Conservation (phyloP, 2,797 vertebrate species). For the Capromys pilorides region DNA sequence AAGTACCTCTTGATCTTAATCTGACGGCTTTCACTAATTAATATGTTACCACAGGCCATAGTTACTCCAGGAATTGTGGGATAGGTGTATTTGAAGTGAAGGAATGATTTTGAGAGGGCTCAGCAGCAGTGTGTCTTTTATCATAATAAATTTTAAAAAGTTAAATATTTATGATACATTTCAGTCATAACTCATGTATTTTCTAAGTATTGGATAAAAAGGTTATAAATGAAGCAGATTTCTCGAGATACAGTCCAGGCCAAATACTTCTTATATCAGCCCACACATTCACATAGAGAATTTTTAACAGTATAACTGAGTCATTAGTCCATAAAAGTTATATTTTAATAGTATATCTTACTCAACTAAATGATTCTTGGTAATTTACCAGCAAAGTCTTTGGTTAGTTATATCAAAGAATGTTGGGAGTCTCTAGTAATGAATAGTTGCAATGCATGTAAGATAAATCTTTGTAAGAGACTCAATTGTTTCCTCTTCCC, state of each 20-base stretch:
- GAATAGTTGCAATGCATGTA: too few species aligned
- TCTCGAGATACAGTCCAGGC: background rate
- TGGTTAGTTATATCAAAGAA: constrained; percentile 54
- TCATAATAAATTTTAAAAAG: background rate
- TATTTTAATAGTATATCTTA: constrained; percentile 59
- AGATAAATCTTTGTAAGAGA: too few species aligned
- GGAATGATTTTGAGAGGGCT: background rate
- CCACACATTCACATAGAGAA: constrained; percentile 47
- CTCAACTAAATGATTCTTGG: constrained; percentile 28
- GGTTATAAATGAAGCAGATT: constrained; percentile 49
- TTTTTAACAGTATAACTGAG: constrained; percentile 63
- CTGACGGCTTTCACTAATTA: background rate
- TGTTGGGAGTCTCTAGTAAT: background rate
- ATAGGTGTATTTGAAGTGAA: background rate
- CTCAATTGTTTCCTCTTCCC: too few species aligned
- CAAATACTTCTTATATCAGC: constrained; percentile 39
- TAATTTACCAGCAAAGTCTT: constrained; percentile 58
- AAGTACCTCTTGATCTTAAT: constrained; percentile 29
- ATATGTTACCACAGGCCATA: background rate
- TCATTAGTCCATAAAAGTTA: constrained; percentile 70
- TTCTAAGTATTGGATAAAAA: constrained; percentile 42
- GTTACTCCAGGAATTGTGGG: background rate
- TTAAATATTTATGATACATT: background rate
- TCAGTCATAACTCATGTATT: background rate
- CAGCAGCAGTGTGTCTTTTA: background rate